phyloP scores from a whole-genome alignment of 2,113 vertebrate genomes.

The Brachypteracias leptosomus region DNA sequence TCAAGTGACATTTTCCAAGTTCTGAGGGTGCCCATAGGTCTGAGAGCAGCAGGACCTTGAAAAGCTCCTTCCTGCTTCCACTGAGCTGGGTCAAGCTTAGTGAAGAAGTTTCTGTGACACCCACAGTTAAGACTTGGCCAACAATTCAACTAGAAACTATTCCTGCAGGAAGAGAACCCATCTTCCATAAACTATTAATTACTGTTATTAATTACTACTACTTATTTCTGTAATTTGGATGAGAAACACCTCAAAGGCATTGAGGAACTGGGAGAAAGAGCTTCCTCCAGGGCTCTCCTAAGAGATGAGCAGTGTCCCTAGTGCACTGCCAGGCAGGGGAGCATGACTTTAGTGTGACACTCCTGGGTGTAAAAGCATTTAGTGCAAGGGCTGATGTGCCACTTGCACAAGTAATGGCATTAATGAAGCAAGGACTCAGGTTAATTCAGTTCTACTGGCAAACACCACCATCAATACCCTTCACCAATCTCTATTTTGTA shows the following conservation, averaged over 20 bases:
- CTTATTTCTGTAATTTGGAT: background rate
- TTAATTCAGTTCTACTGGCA: background rate
- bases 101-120: background rate
- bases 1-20: background rate
- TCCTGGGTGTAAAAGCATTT: background rate
- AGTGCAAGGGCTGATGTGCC: background rate
- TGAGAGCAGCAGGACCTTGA: background rate
- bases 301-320: background rate
- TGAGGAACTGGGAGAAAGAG: background rate
- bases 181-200: background rate
- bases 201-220: background rate
- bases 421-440: background rate
- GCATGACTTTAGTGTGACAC: background rate
- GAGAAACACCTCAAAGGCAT: background rate
- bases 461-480: background rate
- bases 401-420: background rate
- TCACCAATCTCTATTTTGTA: background rate
- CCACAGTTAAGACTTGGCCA: background rate
- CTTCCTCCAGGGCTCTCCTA: background rate
- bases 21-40: fast-evolving
- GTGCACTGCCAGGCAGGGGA: background rate
- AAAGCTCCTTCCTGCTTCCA: background rate
- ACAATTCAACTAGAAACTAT: background rate
- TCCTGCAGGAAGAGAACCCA: background rate
- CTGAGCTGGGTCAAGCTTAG: background rate